Evolutionary conservation across 2,113 vertebrate genomes (phyloP), one percentile per base, ranked within the genome.

Genomic region (Hippoglossus stenolepis): DNA sequence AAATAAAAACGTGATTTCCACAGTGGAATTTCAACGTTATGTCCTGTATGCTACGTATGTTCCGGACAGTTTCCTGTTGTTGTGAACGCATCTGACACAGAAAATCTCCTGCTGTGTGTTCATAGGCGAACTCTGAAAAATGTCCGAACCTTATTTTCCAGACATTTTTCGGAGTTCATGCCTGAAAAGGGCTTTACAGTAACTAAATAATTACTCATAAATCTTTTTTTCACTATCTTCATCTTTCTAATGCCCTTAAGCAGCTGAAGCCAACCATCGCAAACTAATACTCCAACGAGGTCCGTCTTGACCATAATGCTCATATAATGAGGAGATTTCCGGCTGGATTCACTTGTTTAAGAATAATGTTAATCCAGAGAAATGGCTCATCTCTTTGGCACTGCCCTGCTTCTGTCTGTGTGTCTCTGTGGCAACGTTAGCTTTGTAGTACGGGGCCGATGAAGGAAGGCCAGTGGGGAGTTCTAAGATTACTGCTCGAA

Each of bases 401-500:
- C 47, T 54, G 51, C 18, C 51, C 51, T 73, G 61, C 58, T 68
- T 65, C 64, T 77, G 64, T 60, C 38, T 80, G 24, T 67, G 77
- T 45, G 40, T 75, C 24, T 83, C 68, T 15, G 65, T 24, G 70
- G 76, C 80, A 84, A 54, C 18, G 18, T 20, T 54, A 82, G 89
- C 77, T 79, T 82, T 78, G 71, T 80, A 62, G 83, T 69, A 26
- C 62, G 63, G 79, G 84, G 74, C 75, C 75, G 89, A 85, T 90
- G 85, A 82, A 85, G 78, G 84, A 57, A 59, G 77, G 77, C 79
- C 89, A 61, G 73, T 63, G 77, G 90, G 89, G 89, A 88, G 77
- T 38, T 53, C 71, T 56, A 51, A 86, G 89, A 90, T 91, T 89
- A 89, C 87, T 28, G 82, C 87, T 84, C 63, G 72, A 89, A 89